Percentiles rank a stretch among this genome's conserved stretches.
Evolutionary conservation across 2,113 vertebrate species (phyloP).

Genomic region (Chlamydotis undulata): DNA sequence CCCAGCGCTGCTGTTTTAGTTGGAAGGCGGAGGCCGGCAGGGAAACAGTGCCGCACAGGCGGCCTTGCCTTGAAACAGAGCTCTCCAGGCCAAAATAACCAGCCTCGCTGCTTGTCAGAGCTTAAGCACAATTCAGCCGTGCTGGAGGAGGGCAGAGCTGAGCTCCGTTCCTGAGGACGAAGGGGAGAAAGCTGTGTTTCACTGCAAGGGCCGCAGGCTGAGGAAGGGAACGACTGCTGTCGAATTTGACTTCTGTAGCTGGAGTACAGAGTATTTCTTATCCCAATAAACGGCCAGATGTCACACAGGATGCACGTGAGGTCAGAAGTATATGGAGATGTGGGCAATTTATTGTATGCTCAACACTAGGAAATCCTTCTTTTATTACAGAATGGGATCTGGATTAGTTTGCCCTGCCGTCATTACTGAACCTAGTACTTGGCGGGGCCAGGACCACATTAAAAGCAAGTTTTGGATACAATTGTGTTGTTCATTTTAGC

Average conservation of each 20-base stretch:
- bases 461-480: conserved; percentile 1
- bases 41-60: neutral
- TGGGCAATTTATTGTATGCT: neutral
- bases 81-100: conserved; percentile 29
- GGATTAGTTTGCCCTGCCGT: neutral
- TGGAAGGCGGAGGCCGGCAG: neutral
- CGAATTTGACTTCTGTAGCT: neutral
- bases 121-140: neutral
- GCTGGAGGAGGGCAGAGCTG: neutral
- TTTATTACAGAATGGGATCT: neutral
- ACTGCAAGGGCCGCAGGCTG: neutral
- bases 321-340: neutral
- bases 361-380: neutral
- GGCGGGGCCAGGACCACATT: neutral
- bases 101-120: neutral
- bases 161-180: accelerated
- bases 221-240: neutral
- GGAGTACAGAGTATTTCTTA: neutral
- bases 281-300: neutral
- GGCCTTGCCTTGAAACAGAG: neutral
- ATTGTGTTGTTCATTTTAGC: neutral
- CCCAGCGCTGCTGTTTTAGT: neutral
- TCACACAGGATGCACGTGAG: neutral
- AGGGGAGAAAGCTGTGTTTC: neutral
- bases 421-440: neutral